Evolutionary conservation across 64 coral and sea anemone genomes (phyloP), one percentile per base, ranked within the genome.

Genomic region (Acropora tenuis): DNA sequence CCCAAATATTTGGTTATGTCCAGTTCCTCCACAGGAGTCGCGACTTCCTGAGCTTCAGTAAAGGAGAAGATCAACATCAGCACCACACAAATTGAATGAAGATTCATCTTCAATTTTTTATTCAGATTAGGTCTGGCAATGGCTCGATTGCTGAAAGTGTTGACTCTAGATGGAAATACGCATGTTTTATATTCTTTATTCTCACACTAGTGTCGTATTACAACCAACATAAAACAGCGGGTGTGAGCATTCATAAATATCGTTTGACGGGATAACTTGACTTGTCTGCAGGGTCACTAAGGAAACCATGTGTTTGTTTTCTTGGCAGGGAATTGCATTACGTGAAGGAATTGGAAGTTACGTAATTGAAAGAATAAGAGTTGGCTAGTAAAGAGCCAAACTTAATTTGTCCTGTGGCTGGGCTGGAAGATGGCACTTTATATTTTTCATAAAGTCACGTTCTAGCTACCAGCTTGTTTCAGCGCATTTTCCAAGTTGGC

Each of bases 101-200:
- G 67, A 69, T 69, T 69, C 67, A 69, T 69, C 67, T 69, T 69
- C 50, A 20, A 69, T 69, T 69, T 20, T 69, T 69, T 69, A 69
- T 69, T 69, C 67, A 69, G 67, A 69, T 69, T 69, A 69, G 67
- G 67, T 69, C 3, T 69, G 67, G 1, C 67, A 69, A 69, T 69
- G 67, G 67, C 1, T 69, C 19, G 67, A 69, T 69, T 69, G 67
- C 0, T 15, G 67, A 69, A 69, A 69, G 67, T 20, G 67, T 69
- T 69, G 67, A 69, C 67, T 69, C 12, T 69, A 69, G 67, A 69
- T 69, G 67, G 67, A 69, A 69, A 69, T 0, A 69, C 67, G 67
- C 67, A 0, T 69, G 67, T 69, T 69, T 69, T 69, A 69, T 69
- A 69, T 69, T 69, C 67, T 69, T 69, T 69, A 18, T 1, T 69